Percentiles rank a stretch among this genome's conserved stretches.
Evolutionary conservation across 2,113 vertebrate species (phyloP).

Genomic region (Sapajus apella): DNA sequence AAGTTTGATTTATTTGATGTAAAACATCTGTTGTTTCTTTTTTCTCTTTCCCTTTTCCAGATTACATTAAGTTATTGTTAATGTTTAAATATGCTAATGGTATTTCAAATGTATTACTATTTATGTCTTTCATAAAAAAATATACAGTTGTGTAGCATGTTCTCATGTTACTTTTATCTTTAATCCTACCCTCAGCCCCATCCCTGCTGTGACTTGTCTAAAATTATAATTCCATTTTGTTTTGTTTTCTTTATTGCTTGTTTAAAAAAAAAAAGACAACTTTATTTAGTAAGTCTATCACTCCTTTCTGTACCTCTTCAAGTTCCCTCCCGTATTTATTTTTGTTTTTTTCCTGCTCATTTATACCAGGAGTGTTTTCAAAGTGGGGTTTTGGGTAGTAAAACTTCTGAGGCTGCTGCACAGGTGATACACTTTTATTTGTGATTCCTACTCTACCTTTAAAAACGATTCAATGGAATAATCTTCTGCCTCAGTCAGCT

Average conservation of each 20-base stretch:
- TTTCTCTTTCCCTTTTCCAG: neutral
- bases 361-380: neutral
- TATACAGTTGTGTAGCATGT: neutral
- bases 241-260: neutral
- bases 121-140: neutral
- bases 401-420: neutral
- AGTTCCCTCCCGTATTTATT: neutral
- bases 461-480: neutral
- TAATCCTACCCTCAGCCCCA: neutral
- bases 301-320: neutral
- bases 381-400: neutral
- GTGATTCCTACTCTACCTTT: neutral
- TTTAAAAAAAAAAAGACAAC: neutral
- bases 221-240: neutral
- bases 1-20: neutral
- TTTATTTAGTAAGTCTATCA: neutral
- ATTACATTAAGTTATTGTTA: neutral
- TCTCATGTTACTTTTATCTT: neutral
- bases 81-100: neutral
- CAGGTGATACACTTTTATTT: neutral
- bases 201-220: neutral
- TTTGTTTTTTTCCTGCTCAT: neutral
- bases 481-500: neutral
- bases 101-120: neutral
- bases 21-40: neutral